Percentiles rank a stretch among this genome's conserved stretches.
These are phyloP conservation scores for Actinia equina DNA, from an alignment of 64 coral and sea anemone genomes.

Conservation along the genomic window DNA sequence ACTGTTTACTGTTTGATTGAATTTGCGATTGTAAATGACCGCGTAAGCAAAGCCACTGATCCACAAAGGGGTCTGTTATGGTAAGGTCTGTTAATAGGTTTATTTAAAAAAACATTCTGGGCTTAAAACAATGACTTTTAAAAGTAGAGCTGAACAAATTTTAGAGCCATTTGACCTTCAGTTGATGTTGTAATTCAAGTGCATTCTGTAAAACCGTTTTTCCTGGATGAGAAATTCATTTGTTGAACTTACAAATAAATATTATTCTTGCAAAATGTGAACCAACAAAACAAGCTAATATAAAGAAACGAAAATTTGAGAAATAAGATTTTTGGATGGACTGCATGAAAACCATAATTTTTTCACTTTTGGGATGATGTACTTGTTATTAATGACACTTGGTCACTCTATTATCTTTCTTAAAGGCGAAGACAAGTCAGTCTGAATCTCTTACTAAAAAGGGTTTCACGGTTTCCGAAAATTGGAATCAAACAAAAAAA, in stretches of 20 bases:
- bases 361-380: no score
- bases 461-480: no score
- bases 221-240: not conserved
- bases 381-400: no score
- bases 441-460: no score
- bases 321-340: no score
- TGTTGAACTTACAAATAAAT: no score
- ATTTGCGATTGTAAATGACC: not conserved
- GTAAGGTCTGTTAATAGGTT: not conserved
- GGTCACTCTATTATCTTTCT: no score
- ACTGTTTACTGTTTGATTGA: not conserved
- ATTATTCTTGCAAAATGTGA: no score
- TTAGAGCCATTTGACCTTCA: not conserved
- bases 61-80: not conserved
- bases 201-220: not conserved
- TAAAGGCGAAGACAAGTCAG: no score
- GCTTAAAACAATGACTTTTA: not conserved
- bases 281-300: no score
- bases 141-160: not conserved
- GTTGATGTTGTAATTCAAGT: not conserved
- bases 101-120: not conserved
- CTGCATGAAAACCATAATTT: not conserved
- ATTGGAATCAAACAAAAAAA: no score
- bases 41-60: not conserved
- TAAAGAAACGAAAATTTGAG: no score